These are phyloP conservation scores for Oconnorella tubifera DNA, from an alignment of 2,888 invertebrate genomes.

Conservation along the genomic window DNA sequence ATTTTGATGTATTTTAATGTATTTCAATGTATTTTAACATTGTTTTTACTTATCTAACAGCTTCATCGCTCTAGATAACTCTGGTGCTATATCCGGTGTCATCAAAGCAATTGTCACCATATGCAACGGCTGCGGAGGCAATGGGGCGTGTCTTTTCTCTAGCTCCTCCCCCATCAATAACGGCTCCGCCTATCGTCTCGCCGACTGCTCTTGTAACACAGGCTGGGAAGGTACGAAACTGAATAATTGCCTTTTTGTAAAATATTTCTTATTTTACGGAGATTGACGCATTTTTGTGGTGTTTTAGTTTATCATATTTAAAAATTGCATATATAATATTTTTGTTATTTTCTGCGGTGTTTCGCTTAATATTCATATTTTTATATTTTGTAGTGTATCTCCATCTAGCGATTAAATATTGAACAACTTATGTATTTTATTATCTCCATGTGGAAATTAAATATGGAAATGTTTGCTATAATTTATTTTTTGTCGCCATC, in stretches of 20 bases:
- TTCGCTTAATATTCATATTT: background rate
- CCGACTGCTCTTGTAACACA: slow-evolving; percentile 1
- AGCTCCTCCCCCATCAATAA: slow-evolving; percentile 7
- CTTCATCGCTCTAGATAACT: slow-evolving; percentile 5
- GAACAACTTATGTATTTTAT: no score
- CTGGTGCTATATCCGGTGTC: slow-evolving; percentile 4
- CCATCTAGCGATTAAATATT: no score
- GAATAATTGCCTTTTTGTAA: no score
- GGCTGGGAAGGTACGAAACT: slow-evolving; percentile 12
- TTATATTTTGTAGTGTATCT: background rate
- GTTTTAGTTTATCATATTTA: background rate
- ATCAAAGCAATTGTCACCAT: slow-evolving; percentile 7
- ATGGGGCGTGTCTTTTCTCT: slow-evolving; percentile 2
- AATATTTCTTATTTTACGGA: no score
- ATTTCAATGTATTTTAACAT: background rate
- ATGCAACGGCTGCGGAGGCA: slow-evolving; percentile 8
- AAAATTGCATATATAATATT: background rate
- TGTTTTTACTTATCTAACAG: no score
- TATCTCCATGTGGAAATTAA: no score
- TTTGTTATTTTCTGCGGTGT: background rate
- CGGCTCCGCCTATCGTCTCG: slow-evolving; percentile 10
- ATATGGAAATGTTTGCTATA: no score
- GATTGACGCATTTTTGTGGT: background rate
- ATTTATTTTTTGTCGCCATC: no score
- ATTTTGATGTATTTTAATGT: background rate